phyloP scores from a whole-genome alignment of 2,113 vertebrate genomes.

The Hemiscyllium ocellatum region DNA sequence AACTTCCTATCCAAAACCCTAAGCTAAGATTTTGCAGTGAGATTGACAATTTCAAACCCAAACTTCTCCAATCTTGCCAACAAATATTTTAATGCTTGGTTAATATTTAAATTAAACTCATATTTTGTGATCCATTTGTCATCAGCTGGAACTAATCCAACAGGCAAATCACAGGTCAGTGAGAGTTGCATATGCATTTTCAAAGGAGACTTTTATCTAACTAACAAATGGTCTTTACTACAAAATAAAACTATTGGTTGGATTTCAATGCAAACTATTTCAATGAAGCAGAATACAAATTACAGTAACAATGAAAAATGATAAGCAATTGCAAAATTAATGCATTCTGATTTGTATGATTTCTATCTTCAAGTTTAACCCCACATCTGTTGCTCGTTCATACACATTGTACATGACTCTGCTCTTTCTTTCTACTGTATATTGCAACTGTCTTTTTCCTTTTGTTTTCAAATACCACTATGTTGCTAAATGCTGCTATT shows the following conservation, averaged over 20 bases:
- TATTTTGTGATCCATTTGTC: background rate
- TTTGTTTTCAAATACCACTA: background rate
- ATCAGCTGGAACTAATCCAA: background rate
- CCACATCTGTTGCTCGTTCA: background rate
- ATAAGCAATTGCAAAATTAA: background rate
- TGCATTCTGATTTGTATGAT: background rate
- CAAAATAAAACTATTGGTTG: background rate
- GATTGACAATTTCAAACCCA: slow-evolving; percentile 1
- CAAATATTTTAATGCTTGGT: background rate
- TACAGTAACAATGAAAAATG: background rate
- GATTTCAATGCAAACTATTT: background rate
- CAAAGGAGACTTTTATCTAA: background rate
- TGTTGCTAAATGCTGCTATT: background rate
- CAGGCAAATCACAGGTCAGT: background rate
- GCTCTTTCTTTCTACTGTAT: background rate
- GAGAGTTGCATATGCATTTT: background rate
- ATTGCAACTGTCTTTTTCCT: background rate
- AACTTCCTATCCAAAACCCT: background rate
- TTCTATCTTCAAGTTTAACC: background rate
- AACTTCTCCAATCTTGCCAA: background rate
- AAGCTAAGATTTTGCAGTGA: too few species aligned
- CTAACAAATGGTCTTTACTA: background rate
- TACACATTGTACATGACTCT: background rate
- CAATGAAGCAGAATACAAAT: too few species aligned
- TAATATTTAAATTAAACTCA: background rate